phyloP scores from a whole-genome alignment of 2,797 vertebrate genomes.

The Okamejei kenojei region DNA sequence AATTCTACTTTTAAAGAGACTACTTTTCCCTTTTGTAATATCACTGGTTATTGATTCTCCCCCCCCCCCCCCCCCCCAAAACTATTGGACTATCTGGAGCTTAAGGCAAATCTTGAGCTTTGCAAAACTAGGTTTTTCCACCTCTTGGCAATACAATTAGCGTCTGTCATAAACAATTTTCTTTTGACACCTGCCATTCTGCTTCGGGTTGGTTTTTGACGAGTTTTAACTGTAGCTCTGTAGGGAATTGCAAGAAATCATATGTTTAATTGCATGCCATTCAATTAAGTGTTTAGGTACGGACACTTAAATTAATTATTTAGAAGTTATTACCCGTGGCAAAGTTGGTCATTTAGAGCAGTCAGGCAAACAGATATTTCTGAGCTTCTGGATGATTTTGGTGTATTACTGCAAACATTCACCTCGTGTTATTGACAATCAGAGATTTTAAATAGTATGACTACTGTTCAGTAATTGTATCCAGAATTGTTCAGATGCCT shows the following conservation, averaged over 20 bases:
- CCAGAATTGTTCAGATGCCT: not conserved
- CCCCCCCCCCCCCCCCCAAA: not conserved
- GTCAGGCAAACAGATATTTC: not conserved
- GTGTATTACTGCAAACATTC: not conserved
- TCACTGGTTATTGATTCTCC: not conserved
- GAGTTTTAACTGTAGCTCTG: not conserved
- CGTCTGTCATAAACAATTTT: not conserved
- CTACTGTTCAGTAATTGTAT: not conserved
- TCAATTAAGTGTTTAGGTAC: not conserved
- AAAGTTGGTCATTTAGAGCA: not conserved
- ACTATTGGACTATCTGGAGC: not conserved
- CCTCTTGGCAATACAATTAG: not conserved
- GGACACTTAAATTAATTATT: not conserved
- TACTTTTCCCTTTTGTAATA: not conserved
- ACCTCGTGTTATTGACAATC: not conserved
- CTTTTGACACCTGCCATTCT: not conserved
- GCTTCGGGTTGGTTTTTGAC: not conserved
- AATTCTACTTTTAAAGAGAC: too few species aligned
- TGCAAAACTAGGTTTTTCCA: too few species aligned
- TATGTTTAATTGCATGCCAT: not conserved
- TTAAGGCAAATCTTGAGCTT: not conserved
- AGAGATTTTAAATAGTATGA: not conserved
- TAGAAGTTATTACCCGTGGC: not conserved
- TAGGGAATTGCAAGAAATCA: conserved; percentile 7
- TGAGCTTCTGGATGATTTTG: not conserved